Base-by-base conservation (phyloP, 1,140 invertebrate species). In the Caenorhabditis brenneri region DNA sequence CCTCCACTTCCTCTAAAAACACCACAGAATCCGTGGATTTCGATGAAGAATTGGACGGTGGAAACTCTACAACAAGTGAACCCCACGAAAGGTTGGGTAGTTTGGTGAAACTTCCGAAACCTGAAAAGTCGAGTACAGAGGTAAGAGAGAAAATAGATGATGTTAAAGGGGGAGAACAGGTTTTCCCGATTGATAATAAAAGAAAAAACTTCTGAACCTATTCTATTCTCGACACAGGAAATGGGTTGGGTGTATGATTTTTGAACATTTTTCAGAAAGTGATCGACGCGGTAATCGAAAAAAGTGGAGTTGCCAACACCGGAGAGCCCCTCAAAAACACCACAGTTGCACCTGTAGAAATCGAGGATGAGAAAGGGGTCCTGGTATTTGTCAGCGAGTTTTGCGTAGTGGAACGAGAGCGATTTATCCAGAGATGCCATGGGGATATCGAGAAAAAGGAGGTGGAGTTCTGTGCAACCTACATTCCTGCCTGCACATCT, bases 341-440 rank as follows among this genome's bases (percentile, higher is more conserved):
- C 2, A 31, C 49, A 2, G 33, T 51, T 16, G 1, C 78, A 36
- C 46, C 27, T 10, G 46, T 51, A 7, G 51, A 80, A 51, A 49
- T 80, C 22, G 78, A 80, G 16, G 78, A 80, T 22, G 78, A 83
- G 39, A 83, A 79, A 27, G 33, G 58, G 15, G 82, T 83, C 3
- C 46, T 83, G 15, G 82, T 83, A 4, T 83, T 74, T 51, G 58
- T 83, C 2, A 83, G 82, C 24, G 82, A 83, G n/a, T 79, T 79
- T 60, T 83, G 82, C 31, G 82, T 83, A 1, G 36, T 55, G 2
- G 49, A 83, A 55, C 12, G 82, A 27, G 82, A 83, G 24, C 82
- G 58, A 46, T 83, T 83, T 79, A 69, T 83, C 0, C 48, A n/a
- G 16, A 24, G 33, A 48, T 83, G 82, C 39, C 82, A 83, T 79